These are phyloP conservation scores for Apistogramma diplotaenia DNA, from an alignment of 2,113 vertebrate genomes.

Conservation along the genomic window DNA sequence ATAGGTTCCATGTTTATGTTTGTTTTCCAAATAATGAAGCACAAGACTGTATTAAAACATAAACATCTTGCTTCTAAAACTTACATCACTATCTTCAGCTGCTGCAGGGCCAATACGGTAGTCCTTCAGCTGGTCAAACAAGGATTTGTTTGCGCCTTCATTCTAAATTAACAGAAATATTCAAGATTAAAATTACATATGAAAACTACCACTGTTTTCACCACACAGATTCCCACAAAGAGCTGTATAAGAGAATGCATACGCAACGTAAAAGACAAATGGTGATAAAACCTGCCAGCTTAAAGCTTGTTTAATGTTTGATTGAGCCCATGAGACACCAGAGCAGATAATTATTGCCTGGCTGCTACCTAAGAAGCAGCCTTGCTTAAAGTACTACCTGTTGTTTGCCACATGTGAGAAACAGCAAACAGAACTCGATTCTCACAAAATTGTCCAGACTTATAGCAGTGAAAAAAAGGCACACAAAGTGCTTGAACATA, in stretches of 20 bases:
- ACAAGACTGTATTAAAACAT: background rate
- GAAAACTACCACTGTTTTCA: accelerated
- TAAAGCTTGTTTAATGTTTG: too few relatives aligned
- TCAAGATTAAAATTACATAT: background rate
- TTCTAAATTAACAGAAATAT: slow-evolving; percentile 30
- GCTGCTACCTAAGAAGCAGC: too few relatives aligned
- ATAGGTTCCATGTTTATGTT: background rate
- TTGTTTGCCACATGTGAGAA: too few relatives aligned
- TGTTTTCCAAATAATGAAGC: background rate
- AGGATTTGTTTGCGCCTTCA: slow-evolving; percentile 44
- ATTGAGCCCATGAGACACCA: too few relatives aligned
- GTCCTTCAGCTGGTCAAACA: slow-evolving; percentile 72
- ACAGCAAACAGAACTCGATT: too few relatives aligned
- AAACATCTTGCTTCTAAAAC: background rate
- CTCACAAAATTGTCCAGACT: too few relatives aligned
- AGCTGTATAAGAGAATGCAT: too few relatives aligned
- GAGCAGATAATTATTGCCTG: too few relatives aligned
- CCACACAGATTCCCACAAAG: too few relatives aligned
- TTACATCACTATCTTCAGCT: slow-evolving; percentile 52
- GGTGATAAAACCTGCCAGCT: too few relatives aligned
- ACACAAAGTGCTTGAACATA: background rate
- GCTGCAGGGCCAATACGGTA: slow-evolving; percentile 31
- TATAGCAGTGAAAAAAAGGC: background rate
- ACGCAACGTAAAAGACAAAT: too few relatives aligned
- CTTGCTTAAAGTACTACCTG: too few relatives aligned